phyloP scores from a whole-genome alignment of 2,797 vertebrate genomes.

The Garrulus glandarius region DNA sequence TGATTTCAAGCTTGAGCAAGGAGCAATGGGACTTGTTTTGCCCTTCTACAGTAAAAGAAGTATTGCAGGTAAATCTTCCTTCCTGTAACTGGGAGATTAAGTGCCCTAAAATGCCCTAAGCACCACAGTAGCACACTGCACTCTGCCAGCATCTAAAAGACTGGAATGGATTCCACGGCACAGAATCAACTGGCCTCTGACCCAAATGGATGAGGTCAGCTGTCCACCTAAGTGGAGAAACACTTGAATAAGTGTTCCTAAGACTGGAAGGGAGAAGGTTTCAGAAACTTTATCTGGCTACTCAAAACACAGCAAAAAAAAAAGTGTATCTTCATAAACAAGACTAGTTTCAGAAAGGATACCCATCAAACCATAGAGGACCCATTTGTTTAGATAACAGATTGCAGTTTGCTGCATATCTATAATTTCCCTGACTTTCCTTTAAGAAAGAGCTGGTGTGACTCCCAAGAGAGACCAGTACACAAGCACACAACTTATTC shows the following conservation, averaged over 20 bases:
- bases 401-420: not conserved
- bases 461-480: not conserved
- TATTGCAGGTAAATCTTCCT: not conserved
- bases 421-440: not conserved
- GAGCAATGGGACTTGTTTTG: not conserved
- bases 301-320: not conserved
- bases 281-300: not conserved
- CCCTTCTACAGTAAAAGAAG: not conserved
- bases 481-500: not conserved
- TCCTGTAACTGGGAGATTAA: not conserved
- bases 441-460: not conserved
- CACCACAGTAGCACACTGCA: not conserved
- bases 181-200: not conserved
- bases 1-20: not conserved
- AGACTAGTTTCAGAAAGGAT: not conserved
- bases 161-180: not conserved
- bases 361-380: not conserved
- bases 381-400: not conserved
- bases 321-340: not conserved
- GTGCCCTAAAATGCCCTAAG: not conserved
- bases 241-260: not conserved
- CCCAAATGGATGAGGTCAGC: not conserved
- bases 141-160: not conserved
- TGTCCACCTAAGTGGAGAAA: not conserved
- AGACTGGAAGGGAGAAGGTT: not conserved